Percentiles rank a stretch among this genome's conserved stretches.
Evolutionary conservation across 2,797 vertebrate genomes (phyloP).

Genomic region (Miichthys miiuy): DNA sequence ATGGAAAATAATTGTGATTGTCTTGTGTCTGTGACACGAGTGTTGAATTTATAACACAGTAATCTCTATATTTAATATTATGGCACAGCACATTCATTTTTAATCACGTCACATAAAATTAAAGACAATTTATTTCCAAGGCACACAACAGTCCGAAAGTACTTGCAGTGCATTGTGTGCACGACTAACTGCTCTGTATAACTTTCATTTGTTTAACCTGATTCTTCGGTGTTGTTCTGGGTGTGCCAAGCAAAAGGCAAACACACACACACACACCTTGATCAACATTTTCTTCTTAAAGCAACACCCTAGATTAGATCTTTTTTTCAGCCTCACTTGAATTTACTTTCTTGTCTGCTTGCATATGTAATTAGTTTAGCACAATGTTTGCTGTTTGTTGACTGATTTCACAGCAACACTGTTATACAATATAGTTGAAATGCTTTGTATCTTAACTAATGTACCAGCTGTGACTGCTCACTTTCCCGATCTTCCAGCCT

Average conservation of each 20-base stretch:
- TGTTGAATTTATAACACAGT: background rate
- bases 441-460: background rate
- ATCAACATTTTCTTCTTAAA: background rate
- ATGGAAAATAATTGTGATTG: background rate
- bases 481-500: background rate
- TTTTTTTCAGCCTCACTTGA: background rate
- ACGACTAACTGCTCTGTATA: background rate
- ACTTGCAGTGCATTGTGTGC: background rate
- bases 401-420: background rate
- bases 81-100: background rate
- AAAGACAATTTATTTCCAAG: background rate
- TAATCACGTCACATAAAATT: background rate
- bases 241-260: background rate
- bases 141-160: background rate
- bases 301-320: background rate
- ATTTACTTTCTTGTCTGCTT: background rate
- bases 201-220: background rate
- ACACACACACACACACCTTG: background rate
- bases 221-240: background rate
- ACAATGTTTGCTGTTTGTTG: background rate
- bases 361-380: background rate
- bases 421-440: background rate
- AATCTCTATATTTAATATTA: background rate
- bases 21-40: background rate
- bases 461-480: constrained; percentile 8